phyloP scores from a whole-genome alignment of 2,113 vertebrate species.

The Myotis brandtii region DNA sequence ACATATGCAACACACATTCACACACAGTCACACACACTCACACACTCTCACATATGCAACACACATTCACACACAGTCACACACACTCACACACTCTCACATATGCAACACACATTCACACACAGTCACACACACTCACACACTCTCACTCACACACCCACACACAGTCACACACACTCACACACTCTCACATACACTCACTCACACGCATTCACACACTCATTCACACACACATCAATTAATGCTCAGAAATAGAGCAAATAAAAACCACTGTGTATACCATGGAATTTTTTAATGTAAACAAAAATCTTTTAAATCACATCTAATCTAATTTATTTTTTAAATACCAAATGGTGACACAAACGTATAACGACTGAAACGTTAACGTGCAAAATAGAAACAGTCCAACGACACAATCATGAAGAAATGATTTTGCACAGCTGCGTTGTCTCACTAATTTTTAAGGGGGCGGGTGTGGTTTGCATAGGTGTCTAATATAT shows the following conservation, averaged over 20 bases:
- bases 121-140: too few species aligned
- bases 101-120: too few species aligned
- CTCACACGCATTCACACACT: neutral
- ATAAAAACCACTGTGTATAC: neutral
- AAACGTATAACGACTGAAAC: neutral
- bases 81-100: neutral
- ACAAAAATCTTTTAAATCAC: neutral
- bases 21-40: too few species aligned
- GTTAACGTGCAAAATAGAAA: neutral
- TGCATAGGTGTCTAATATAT: neutral
- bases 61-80: too few species aligned
- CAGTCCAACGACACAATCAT: too few species aligned
- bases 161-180: neutral
- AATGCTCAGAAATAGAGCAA: neutral
- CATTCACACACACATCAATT: neutral
- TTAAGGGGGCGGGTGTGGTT: neutral
- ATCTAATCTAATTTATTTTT: slow-evolving; percentile 7
- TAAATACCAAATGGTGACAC: neutral
- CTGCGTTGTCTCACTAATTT: neutral
- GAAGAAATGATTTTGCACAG: neutral
- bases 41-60: too few species aligned
- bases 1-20: too few species aligned
- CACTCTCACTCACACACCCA: too few species aligned
- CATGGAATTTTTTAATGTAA: neutral
- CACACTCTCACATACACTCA: neutral